Evolutionary conservation across 2,113 vertebrate species (phyloP).

Genomic region (Amblyornis subalaris): DNA sequence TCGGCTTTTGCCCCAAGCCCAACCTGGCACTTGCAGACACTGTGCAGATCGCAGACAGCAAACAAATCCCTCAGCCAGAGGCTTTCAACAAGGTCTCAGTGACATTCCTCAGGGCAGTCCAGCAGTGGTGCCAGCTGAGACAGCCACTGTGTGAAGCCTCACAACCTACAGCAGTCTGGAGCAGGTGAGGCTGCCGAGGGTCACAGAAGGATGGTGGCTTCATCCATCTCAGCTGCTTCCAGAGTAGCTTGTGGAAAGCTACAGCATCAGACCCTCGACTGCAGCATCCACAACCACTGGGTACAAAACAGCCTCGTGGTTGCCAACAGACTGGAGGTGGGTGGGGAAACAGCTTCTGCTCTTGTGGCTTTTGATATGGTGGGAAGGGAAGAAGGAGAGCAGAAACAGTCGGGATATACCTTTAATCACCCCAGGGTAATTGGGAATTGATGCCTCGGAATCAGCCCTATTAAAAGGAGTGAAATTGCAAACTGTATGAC

Average conservation of each 20-base stretch:
- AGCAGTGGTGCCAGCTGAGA: not conserved
- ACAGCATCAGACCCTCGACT: not conserved
- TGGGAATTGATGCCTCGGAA: not conserved
- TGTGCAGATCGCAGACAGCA: not conserved
- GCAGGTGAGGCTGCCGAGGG: accelerated
- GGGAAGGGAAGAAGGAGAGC: not conserved
- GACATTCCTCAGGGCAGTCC: not conserved
- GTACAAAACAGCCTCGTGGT: accelerated
- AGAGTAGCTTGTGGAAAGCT: not conserved
- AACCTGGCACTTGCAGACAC: not conserved
- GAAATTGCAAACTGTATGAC: not conserved
- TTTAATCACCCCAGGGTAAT: not conserved
- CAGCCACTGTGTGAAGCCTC: accelerated
- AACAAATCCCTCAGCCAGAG: not conserved
- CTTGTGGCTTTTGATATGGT: not conserved
- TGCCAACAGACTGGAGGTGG: not conserved
- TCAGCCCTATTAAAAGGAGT: not conserved
- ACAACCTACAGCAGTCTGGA: not conserved
- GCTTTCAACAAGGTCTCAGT: not conserved
- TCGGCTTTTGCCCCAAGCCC: not conserved
- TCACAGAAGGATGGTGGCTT: accelerated
- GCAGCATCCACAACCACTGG: not conserved
- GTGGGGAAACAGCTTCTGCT: not conserved
- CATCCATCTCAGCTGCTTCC: not conserved
- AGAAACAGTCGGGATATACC: not conserved